A percentile compares a stretch with the other conserved stretches of the same genome.
These are phyloP conservation scores for Nibea coibor DNA, from an alignment of 2,113 vertebrate genomes.

Conservation along the genomic window DNA sequence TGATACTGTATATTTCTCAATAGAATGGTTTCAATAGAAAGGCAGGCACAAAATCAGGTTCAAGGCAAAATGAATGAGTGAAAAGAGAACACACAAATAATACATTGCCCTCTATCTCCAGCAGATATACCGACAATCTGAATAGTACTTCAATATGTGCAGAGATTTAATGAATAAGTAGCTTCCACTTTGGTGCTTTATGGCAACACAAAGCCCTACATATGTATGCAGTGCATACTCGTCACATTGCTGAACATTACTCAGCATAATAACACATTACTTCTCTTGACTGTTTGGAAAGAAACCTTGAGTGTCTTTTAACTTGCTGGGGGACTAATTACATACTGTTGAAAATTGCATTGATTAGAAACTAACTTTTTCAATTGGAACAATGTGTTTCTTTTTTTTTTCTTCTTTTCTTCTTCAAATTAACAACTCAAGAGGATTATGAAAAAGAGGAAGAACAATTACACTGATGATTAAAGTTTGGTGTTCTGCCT, in stretches of 20 bases:
- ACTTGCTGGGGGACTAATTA: slow-evolving; percentile 38
- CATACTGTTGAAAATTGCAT: slow-evolving; percentile 20
- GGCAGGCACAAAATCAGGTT: background rate
- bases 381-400: slow-evolving; percentile 10
- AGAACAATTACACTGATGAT: slow-evolving; percentile 30
- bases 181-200: background rate
- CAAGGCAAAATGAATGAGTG: background rate
- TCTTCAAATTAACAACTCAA: slow-evolving; percentile 26
- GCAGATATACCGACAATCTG: background rate
- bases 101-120: background rate
- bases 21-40: background rate
- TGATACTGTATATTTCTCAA: background rate
- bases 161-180: background rate
- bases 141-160: background rate
- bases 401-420: background rate
- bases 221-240: background rate
- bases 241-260: slow-evolving; percentile 1
- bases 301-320: slow-evolving; percentile 1
- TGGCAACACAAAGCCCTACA: background rate
- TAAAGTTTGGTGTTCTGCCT: slow-evolving; percentile 22
- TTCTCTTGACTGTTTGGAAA: slow-evolving; percentile 9
- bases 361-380: slow-evolving; percentile 36
- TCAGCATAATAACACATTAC: slow-evolving; percentile 1
- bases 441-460: slow-evolving; percentile 35
- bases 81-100: background rate